Conservation (phyloP, 2,888 invertebrate species). For the Platypus cylindrus region DNA sequence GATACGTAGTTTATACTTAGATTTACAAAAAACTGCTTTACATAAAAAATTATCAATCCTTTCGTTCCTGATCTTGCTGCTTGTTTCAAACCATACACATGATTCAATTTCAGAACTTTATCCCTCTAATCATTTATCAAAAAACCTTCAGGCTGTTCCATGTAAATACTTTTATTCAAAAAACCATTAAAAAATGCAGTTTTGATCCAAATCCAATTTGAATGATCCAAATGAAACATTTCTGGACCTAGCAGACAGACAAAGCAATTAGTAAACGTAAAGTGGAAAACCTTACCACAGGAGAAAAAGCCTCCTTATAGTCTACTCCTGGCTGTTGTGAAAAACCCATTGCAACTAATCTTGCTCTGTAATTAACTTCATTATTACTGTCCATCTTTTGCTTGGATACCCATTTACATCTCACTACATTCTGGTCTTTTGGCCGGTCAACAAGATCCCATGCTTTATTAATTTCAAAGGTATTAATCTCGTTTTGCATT, state of each 20-base stretch:
- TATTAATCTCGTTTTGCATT: constrained; percentile 1
- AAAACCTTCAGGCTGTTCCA: constrained; percentile 5
- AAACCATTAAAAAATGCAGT: constrained; percentile 11
- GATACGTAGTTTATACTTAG: constrained; percentile 4
- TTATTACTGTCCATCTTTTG: no score
- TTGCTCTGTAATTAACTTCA: constrained; percentile 14
- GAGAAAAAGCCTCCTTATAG: constrained; percentile 17
- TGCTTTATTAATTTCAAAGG: not conserved
- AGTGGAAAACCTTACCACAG: constrained; percentile 14
- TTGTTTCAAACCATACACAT: constrained; percentile 5
- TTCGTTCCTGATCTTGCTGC: constrained; percentile 2
- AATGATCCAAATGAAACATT: constrained; percentile 9
- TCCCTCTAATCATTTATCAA: not conserved
- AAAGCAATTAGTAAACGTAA: constrained; percentile 9
- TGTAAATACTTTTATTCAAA: constrained; percentile 7
- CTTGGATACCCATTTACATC: no score
- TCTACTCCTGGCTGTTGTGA: constrained; percentile 16
- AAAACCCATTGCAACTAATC: constrained; percentile 20
- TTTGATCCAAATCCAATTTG: no score
- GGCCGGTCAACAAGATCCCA: not conserved
- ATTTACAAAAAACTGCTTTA: constrained; percentile 1
- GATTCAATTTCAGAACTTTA: constrained; percentile 1
- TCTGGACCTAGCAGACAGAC: not conserved
- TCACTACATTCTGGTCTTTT: no score
- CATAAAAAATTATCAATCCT: not conserved